A percentile compares a stretch with the other conserved stretches of the same genome.
Evolutionary conservation across 2,888 invertebrate species (phyloP).

Genomic region (Ectemnius cavifrons): DNA sequence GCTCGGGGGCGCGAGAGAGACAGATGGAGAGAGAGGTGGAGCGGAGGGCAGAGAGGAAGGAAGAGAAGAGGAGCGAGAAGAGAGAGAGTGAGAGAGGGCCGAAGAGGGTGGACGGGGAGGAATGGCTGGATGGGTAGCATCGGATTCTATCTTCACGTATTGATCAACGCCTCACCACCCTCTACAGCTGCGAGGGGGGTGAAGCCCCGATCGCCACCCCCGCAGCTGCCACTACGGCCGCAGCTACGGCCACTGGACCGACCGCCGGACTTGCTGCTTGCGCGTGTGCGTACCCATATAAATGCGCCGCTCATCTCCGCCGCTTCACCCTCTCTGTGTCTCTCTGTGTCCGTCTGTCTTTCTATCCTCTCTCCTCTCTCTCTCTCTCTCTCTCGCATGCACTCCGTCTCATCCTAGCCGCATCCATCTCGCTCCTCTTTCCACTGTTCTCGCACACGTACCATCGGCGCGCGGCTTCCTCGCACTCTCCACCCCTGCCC

Average conservation of each 20-base stretch:
- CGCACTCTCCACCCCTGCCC: not conserved
- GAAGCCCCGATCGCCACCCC: conserved; percentile 72
- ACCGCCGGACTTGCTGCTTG: conserved; percentile 71
- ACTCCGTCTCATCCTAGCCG: too few species aligned
- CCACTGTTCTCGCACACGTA: too few species aligned
- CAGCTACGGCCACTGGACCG: conserved; percentile 77
- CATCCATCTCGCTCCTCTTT: too few species aligned
- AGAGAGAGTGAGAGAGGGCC: conserved; percentile 38
- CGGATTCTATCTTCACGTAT: conserved; percentile 79
- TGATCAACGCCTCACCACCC: conserved; percentile 78
- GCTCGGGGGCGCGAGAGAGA: conserved; percentile 13
- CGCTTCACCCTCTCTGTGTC: conserved; percentile 38
- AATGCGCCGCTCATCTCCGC: conserved; percentile 63
- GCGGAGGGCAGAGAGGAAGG: conserved; percentile 35
- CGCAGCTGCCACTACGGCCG: conserved; percentile 72
- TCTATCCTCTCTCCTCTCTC: too few species aligned
- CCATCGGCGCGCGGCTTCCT: not conserved
- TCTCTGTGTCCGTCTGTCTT: too few species aligned
- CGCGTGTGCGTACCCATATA: conserved; percentile 69
- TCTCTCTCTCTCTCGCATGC: too few species aligned
- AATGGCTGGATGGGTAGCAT: conserved; percentile 74
- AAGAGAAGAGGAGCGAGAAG: conserved; percentile 35
- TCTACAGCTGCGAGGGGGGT: conserved; percentile 55
- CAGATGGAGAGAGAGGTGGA: conserved; percentile 41
- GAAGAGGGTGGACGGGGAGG: conserved; percentile 36